Evolutionary conservation across 1,140 invertebrate genomes (phyloP), one percentile per base, ranked within the genome.

Genomic region (Drosophila erecta): DNA sequence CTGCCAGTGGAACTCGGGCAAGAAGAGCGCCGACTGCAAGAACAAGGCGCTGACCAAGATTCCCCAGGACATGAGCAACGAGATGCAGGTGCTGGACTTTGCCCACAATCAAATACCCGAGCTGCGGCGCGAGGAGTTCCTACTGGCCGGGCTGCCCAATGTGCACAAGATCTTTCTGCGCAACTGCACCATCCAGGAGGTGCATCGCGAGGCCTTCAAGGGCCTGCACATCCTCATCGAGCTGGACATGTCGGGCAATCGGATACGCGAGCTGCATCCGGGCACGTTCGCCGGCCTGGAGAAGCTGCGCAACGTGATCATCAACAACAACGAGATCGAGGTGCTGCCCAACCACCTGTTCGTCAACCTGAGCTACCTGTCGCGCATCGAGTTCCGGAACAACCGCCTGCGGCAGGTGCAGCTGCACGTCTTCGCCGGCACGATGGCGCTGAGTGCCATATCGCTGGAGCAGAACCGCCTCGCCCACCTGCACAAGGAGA

Each of bases 161-260:
- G 92, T 98, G 14, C 97, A 98, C 81, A 97, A 96, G 87, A 92
- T 98, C 4, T 94, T 95, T 58, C 80, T 98, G 44, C 94, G 93
- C 65, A 95, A 96, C 74, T 97, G 96, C 87, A 94, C 94, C 56
- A 94, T 98, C 7, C 93, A 94, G 62, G 93, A 93, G 5, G 93
- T 98, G 7, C 93, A 96, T 72, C 94, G 94, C 24, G 94, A 95
- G 58, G 96, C 96, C 0, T 96, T 98, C 77, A 94, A 94, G 57
- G 95, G 95, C 1, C 93, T 98, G 15, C 94, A 94, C 46, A 96
- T 97, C 60, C 93, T 98, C 43, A 96, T 97, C 35, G 96, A 98
- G 92, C 93, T 98, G 35, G 96, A 98, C 90, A 92, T 98, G 46
- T 96, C 96, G 1, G 93, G 94, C 61, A 98, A 98, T 86, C 93